A percentile compares a stretch with the other conserved stretches of the same genome.
Conservation (phyloP, 2,113 vertebrate species). For the Otolemur garnettii region DNA sequence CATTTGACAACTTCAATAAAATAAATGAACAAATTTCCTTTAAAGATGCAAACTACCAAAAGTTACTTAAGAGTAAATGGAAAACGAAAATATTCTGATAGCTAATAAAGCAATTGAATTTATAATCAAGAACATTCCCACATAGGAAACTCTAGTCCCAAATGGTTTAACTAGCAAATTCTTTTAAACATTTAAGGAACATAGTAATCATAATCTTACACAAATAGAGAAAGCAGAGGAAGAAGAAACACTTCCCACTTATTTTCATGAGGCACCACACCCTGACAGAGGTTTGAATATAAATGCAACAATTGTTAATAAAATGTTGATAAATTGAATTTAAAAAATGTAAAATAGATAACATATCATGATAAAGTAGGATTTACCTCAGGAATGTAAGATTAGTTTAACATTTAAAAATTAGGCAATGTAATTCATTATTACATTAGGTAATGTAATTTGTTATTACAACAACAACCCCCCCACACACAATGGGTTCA, state of each 20-base stretch:
- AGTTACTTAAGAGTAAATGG: not conserved
- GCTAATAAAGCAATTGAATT: not conserved
- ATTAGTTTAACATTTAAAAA: conserved; percentile 15
- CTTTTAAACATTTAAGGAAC: not conserved
- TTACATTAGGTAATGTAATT: not conserved
- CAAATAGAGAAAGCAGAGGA: not conserved
- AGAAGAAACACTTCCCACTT: not conserved
- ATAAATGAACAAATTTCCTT: conserved; percentile 38
- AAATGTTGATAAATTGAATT: conserved; percentile 16
- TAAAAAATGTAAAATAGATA: not conserved
- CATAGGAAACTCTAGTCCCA: not conserved
- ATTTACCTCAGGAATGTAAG: not conserved
- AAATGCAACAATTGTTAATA: conserved; percentile 8
- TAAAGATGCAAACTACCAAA: conserved; percentile 37
- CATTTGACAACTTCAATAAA: conserved; percentile 27
- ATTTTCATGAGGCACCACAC: not conserved
- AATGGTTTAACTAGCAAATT: not conserved
- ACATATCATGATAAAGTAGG: not conserved
- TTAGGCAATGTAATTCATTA: not conserved
- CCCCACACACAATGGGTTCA: not conserved
- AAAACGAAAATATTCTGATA: conserved; percentile 44
- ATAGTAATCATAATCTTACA: not conserved
- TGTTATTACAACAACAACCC: too few relatives aligned
- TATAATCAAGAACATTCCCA: not conserved
- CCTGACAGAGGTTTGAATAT: not conserved